Evolutionary conservation across 2,113 vertebrate genomes (phyloP).

Genomic region (Ondatra zibethicus): DNA sequence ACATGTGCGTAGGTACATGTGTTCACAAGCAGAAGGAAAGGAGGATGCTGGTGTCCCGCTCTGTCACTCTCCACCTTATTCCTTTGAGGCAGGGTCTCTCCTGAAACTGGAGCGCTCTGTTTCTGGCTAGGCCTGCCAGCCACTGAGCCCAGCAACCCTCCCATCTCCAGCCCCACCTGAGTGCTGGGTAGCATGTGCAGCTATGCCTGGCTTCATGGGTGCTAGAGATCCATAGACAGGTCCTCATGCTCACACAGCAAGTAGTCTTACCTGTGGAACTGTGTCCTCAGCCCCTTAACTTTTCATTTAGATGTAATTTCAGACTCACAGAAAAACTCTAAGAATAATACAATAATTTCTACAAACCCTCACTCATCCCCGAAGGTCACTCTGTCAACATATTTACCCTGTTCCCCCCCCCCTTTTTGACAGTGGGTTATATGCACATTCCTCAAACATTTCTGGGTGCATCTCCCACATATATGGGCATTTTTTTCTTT

Average conservation of each 20-base stretch:
- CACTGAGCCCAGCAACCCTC: too few species aligned
- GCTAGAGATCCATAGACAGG: neutral
- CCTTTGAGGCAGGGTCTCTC: neutral
- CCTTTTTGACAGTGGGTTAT: neutral
- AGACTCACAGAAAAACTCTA: neutral
- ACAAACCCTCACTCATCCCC: neutral
- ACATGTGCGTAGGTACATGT: neutral
- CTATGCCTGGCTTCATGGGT: neutral
- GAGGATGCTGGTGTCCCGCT: neutral
- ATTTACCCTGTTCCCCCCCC: neutral
- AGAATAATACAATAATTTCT: neutral
- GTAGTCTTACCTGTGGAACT: neutral
- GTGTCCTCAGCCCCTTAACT: neutral
- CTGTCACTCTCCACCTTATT: neutral
- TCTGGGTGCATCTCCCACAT: neutral
- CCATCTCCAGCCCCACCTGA: too few species aligned
- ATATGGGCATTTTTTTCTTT: neutral
- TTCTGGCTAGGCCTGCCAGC: neutral
- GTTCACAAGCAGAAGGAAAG: neutral
- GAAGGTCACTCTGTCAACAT: neutral
- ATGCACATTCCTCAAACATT: neutral
- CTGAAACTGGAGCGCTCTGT: neutral
- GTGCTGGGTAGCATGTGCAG: too few species aligned
- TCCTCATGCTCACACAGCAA: neutral
- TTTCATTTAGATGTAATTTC: slow-evolving; percentile 13